phyloP scores from a whole-genome alignment of 1,140 invertebrate species.

The Procambarus clarkii region DNA sequence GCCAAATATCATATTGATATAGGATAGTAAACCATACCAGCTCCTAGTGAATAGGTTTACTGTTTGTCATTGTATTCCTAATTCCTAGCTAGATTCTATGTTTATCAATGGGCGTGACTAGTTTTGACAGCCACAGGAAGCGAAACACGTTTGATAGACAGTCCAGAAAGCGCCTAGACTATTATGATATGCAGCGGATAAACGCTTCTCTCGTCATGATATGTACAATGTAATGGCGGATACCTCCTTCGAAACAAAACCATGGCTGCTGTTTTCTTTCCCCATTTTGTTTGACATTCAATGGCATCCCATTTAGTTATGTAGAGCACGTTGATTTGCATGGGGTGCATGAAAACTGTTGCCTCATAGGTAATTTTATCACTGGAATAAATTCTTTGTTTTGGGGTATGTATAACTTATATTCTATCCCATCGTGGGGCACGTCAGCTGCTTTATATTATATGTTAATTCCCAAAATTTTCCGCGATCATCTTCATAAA shows the following conservation, averaged over 20 bases:
- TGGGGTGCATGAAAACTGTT: conserved; percentile 32
- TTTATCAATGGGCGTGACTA: no score
- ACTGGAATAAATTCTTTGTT: background rate
- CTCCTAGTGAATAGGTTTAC: no score
- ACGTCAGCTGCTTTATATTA: background rate
- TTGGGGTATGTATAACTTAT: background rate
- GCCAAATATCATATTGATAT: no score
- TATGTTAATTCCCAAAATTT: background rate
- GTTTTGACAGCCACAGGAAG: no score
- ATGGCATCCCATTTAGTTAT: conserved; percentile 62
- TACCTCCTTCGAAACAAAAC: conserved; percentile 17
- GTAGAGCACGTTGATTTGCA: conserved; percentile 58
- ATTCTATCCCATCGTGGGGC: background rate
- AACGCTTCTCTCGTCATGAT: background rate
- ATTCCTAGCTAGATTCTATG: no score
- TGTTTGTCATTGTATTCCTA: no score
- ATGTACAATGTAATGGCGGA: background rate
- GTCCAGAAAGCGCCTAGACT: no score
- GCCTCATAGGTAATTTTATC: conserved; percentile 49
- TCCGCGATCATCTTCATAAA: background rate
- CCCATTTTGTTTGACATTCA: conserved; percentile 67
- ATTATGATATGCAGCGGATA: background rate
- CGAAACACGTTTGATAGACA: no score
- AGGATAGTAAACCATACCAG: no score
- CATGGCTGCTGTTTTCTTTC: conserved; percentile 36